These are phyloP conservation scores for Clamator glandarius DNA, from an alignment of 2,797 vertebrate genomes.

Conservation along the genomic window DNA sequence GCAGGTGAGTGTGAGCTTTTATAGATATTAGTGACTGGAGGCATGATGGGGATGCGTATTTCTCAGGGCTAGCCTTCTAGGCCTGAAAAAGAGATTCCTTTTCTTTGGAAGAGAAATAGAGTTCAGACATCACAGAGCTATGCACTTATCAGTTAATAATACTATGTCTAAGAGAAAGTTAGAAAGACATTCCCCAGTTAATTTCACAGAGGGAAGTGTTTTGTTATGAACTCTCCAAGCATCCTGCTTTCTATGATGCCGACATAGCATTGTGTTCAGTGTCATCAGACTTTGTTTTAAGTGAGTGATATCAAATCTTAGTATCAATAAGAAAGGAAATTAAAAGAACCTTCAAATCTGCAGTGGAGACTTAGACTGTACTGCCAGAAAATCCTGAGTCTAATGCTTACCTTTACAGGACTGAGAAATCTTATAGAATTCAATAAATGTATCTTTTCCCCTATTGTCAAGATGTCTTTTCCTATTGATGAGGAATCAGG, in stretches of 20 bases:
- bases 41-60: neutral
- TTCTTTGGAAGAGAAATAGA: neutral
- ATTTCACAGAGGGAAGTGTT: neutral
- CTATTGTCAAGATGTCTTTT: neutral
- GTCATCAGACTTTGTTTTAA: neutral
- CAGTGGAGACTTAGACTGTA: neutral
- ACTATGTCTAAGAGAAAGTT: neutral
- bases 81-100: neutral
- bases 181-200: neutral
- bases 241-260: neutral
- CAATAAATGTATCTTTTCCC: neutral
- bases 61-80: neutral
- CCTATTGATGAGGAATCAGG: neutral
- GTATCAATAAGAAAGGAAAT: neutral
- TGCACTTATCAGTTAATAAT: neutral
- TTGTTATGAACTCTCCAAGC: neutral
- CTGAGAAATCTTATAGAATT: neutral
- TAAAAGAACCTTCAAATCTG: neutral
- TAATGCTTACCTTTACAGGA: neutral
- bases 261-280: neutral
- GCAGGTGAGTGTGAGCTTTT: neutral
- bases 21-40: neutral
- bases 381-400: neutral
- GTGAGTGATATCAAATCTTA: neutral
- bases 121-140: neutral